A percentile compares a stretch with the other conserved stretches of the same genome.
phyloP scores from a whole-genome alignment of 2,113 vertebrate species.

The Mugil cephalus region DNA sequence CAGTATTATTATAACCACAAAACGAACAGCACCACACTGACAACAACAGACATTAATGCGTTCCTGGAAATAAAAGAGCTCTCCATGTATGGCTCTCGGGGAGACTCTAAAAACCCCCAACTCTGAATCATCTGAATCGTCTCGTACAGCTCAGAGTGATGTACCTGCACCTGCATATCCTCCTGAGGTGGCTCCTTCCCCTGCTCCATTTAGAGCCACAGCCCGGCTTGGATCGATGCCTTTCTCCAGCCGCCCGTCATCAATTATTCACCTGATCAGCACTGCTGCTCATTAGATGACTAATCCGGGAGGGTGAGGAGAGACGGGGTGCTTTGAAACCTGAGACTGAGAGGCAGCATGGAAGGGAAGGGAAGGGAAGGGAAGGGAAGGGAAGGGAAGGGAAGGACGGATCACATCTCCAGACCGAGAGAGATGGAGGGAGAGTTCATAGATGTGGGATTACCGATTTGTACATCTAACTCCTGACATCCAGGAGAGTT shows the following conservation, averaged over 20 bases:
- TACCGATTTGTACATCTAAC: slow-evolving; percentile 68
- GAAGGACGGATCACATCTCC: slow-evolving; percentile 56
- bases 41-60: no score
- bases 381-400: slow-evolving; percentile 54
- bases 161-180: slow-evolving; percentile 49
- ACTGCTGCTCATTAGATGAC: slow-evolving; percentile 81
- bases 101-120: no score
- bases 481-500: slow-evolving; percentile 67
- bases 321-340: slow-evolving; percentile 71
- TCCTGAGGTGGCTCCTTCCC: slow-evolving; percentile 63
- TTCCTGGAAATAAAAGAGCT: no score
- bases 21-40: no score
- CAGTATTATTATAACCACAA: no score
- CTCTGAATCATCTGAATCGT: no score
- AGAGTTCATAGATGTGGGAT: slow-evolving; percentile 61
- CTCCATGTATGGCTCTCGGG: no score
- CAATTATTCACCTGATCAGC: slow-evolving; percentile 83
- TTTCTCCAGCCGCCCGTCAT: slow-evolving; percentile 72
- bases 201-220: slow-evolving; percentile 74
- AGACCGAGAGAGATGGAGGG: slow-evolving; percentile 44
- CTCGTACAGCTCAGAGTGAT: slow-evolving; percentile 27
- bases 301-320: slow-evolving; percentile 71
- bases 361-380: slow-evolving; percentile 52
- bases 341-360: slow-evolving; percentile 63
- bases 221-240: slow-evolving; percentile 71